Conservation (phyloP, 2,113 vertebrate species). For the Stegastes partitus region DNA sequence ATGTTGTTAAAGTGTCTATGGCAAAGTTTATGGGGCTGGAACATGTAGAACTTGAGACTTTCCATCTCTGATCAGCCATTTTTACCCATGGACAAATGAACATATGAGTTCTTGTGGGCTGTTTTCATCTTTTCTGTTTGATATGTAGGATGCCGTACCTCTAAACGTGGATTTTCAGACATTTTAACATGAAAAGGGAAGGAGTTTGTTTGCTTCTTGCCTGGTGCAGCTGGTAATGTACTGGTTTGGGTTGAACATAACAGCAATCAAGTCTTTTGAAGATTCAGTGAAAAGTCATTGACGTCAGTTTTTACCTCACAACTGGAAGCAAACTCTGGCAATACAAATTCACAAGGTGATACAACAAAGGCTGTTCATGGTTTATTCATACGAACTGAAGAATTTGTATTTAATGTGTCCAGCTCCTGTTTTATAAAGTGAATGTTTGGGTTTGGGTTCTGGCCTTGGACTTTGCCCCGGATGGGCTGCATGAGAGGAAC, state of each 20-base stretch:
- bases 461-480: constrained; percentile 62
- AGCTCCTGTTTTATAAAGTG: not conserved
- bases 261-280: too few species aligned
- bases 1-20: too few species aligned
- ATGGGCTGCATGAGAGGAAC: constrained; percentile 10
- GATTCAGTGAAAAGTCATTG: too few species aligned
- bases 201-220: not conserved
- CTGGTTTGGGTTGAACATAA: not conserved
- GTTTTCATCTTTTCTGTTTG: too few species aligned
- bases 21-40: too few species aligned
- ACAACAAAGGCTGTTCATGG: not conserved
- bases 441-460: constrained; percentile 1
- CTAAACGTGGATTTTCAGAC: not conserved
- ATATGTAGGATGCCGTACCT: too few species aligned
- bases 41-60: too few species aligned
- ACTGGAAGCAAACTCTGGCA: too few species aligned
- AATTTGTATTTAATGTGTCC: not conserved
- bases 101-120: too few species aligned
- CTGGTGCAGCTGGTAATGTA: not conserved
- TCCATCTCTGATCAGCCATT: too few species aligned
- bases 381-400: constrained; percentile 1
- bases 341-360: not conserved
- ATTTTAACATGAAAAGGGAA: constrained; percentile 4
- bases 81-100: too few species aligned
- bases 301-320: too few species aligned